Percentiles rank a stretch among this genome's conserved stretches.
Evolutionary conservation across 2,888 invertebrate genomes (phyloP).

Genomic region (Apodemia zela): DNA sequence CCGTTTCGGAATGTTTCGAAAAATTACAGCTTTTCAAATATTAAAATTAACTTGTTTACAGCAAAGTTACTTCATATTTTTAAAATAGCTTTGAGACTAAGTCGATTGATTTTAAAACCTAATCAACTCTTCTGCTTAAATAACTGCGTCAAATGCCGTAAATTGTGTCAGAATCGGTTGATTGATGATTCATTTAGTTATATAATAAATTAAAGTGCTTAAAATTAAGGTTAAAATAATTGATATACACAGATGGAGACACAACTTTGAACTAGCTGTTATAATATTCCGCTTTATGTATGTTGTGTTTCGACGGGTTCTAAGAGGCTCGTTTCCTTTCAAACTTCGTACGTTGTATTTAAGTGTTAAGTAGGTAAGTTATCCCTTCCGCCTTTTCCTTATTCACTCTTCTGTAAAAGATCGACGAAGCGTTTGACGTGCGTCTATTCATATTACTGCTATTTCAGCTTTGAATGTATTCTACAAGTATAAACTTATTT

Average conservation of each 20-base stretch:
- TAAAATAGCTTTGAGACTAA: too few relatives aligned
- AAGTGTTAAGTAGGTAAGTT: constrained; percentile 16
- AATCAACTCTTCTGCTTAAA: too few relatives aligned
- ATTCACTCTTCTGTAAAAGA: constrained; percentile 13
- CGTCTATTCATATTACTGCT: constrained; percentile 13
- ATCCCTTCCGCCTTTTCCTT: constrained; percentile 13
- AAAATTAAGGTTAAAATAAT: too few relatives aligned
- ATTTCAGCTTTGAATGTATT: constrained; percentile 7
- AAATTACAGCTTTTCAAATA: too few relatives aligned
- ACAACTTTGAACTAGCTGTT: neutral
- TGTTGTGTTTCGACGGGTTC: neutral
- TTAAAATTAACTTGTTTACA: too few relatives aligned
- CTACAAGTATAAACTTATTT: constrained; percentile 9
- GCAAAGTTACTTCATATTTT: too few relatives aligned
- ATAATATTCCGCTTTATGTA: neutral
- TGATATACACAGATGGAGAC: neutral
- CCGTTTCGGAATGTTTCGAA: too few relatives aligned
- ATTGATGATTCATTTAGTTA: too few relatives aligned
- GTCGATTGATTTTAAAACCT: too few relatives aligned
- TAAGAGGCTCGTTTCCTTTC: constrained; percentile 6
- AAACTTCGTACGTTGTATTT: constrained; percentile 10
- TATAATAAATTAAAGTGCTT: too few relatives aligned
- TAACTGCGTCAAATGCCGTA: too few relatives aligned
- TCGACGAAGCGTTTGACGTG: constrained; percentile 13
- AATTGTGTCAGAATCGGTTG: too few relatives aligned